Conservation (phyloP, 2,113 vertebrate species). For the Bubo bubo region DNA sequence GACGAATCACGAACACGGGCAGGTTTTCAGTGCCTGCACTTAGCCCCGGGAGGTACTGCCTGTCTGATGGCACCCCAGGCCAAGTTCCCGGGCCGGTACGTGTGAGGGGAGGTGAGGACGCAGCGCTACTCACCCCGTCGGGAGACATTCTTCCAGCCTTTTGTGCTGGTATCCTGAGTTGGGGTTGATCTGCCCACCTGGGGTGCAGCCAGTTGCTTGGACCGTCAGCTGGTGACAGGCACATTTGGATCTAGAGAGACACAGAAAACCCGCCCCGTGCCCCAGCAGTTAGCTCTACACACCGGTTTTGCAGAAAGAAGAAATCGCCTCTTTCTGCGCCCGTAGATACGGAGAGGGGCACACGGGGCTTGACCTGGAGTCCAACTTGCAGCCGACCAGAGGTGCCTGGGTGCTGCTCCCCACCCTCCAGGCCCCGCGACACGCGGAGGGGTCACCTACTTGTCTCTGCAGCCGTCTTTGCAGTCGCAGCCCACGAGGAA, state of each 20-base stretch:
- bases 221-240: constrained; percentile 94
- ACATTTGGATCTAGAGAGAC: constrained; percentile 84
- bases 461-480: constrained; percentile 93
- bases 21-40: too few species aligned
- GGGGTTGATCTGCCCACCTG: constrained; percentile 87
- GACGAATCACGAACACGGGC: neutral
- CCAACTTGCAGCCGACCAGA: rapidly evolving
- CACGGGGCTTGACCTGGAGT: rapidly evolving
- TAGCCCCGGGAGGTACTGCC: too few species aligned
- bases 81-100: too few species aligned
- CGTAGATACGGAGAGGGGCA: rapidly evolving
- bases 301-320: rapidly evolving
- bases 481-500: constrained; percentile 97
- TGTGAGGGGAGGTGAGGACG: neutral
- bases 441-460: constrained; percentile 74
- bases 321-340: rapidly evolving
- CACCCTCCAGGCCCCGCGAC: neutral
- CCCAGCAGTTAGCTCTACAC: neutral
- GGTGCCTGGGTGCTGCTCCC: rapidly evolving
- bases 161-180: constrained; percentile 90
- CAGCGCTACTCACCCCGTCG: constrained; percentile 85
- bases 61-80: too few species aligned
- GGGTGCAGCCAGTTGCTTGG: constrained; percentile 93
- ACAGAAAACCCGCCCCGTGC: rapidly evolving
- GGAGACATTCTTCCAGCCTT: constrained; percentile 93